A percentile compares a stretch with the other conserved stretches of the same genome.
These are phyloP conservation scores for Acleris laterana DNA, from an alignment of 2,888 invertebrate genomes.

Conservation along the genomic window DNA sequence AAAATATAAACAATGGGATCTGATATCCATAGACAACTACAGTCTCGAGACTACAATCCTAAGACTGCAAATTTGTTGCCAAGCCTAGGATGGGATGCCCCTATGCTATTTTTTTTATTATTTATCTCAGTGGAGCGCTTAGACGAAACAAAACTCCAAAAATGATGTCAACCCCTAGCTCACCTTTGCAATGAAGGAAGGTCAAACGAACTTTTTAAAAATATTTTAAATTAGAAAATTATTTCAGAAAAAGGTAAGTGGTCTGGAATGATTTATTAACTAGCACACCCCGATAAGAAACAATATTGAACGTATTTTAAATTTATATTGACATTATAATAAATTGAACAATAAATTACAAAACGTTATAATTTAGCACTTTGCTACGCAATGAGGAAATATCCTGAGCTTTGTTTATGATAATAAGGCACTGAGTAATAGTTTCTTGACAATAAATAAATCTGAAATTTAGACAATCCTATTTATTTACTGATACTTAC, in stretches of 20 bases:
- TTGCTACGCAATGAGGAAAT: constrained; percentile 41
- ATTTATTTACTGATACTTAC: constrained; percentile 9
- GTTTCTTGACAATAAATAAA: constrained; percentile 50
- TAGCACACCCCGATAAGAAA: constrained; percentile 15
- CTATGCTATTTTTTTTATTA: too few relatives aligned
- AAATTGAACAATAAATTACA: constrained; percentile 39
- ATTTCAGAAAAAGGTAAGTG: neutral
- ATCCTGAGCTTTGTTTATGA: constrained; percentile 49
- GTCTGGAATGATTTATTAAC: constrained; percentile 6
- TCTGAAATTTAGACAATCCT: constrained; percentile 44
- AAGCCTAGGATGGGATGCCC: too few relatives aligned
- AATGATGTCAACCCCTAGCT: too few relatives aligned
- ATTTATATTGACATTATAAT: constrained; percentile 36
- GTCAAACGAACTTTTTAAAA: too few relatives aligned
- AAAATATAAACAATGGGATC: too few relatives aligned
- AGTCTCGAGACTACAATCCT: too few relatives aligned
- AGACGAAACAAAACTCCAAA: too few relatives aligned
- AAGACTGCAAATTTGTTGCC: too few relatives aligned
- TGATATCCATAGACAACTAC: too few relatives aligned
- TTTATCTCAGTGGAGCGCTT: too few relatives aligned
- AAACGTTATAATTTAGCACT: constrained; percentile 41
- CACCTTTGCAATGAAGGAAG: too few relatives aligned
- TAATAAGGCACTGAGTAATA: constrained; percentile 51
- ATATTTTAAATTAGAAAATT: too few relatives aligned
- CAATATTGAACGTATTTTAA: constrained; percentile 32